Evolutionary conservation across 2,113 vertebrate genomes (phyloP).

Genomic region (Sylvilagus bachmani): DNA sequence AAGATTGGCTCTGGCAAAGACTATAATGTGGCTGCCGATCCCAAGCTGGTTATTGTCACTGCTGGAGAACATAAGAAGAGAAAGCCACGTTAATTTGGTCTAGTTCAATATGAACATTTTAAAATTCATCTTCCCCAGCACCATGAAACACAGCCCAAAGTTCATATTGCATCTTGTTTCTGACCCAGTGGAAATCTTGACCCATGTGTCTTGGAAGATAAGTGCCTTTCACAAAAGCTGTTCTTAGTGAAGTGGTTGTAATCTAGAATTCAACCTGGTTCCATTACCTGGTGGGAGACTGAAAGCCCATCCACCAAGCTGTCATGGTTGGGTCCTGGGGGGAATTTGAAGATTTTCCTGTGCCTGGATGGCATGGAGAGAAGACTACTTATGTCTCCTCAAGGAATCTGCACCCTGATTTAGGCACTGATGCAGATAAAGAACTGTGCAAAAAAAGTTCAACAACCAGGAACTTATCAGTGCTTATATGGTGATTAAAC

Average conservation of each 20-base stretch:
- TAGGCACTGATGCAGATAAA: constrained; percentile 91
- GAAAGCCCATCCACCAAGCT: constrained; percentile 93
- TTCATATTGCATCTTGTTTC: constrained; percentile 95
- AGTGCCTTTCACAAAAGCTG: constrained; percentile 94
- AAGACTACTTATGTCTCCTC: constrained; percentile 94
- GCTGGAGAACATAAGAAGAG: constrained; percentile 95
- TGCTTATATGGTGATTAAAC: constrained; percentile 80
- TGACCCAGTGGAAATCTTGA: constrained; percentile 96
- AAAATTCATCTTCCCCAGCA: constrained; percentile 97
- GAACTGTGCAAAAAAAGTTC: constrained; percentile 93
- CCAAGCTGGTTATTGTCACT: constrained; percentile 94
- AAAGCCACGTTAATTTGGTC: constrained; percentile 96
- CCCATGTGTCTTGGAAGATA: constrained; percentile 97
- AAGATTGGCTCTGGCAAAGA: constrained; percentile 97
- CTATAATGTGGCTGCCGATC: constrained; percentile 95
- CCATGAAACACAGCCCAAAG: constrained; percentile 96
- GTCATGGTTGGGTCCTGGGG: constrained; percentile 95
- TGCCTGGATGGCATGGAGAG: constrained; percentile 95
- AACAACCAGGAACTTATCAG: constrained; percentile 94
- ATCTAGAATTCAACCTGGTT: constrained; percentile 95
- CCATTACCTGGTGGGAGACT: constrained; percentile 94
- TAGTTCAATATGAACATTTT: constrained; percentile 96
- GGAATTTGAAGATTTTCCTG: constrained; percentile 96
- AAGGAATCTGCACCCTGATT: constrained; percentile 92
- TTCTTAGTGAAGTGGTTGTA: constrained; percentile 91